Evolutionary conservation across 2,888 invertebrate genomes (phyloP), one percentile per base, ranked within the genome.

Genomic region (Heteromyza rotundicornis): DNA sequence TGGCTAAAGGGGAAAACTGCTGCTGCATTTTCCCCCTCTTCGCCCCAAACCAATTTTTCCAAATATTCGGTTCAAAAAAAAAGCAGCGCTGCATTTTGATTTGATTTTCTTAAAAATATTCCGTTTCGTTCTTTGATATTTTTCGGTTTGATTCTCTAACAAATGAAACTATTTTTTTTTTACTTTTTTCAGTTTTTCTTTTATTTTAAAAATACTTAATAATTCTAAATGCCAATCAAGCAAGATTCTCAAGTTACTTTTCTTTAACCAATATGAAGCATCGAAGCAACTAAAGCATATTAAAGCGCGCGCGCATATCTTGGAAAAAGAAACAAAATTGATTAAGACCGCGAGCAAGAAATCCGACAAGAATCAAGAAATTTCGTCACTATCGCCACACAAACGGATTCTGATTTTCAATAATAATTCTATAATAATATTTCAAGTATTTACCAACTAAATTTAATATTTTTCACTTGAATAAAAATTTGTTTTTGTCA

Each of bases 401-500:
- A 3, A 52, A 52, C 60, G 55, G 51, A 62, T 62, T 56, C 51
- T 60, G 51, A 53, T 36, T 50, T 53, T 55, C 52, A 53, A 53
- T 32, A 52, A 50, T 35, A 20, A 55, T 20, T 47, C 47, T 47
- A 19, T 47, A 20, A 7, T 19, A 61, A 60, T 62, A 62, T 57
- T 62, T 62, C 55, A 57, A 55, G 54, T 62, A 59, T 62, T 54
- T 63, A 54, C 50, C 58, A 61, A 52, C 64, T 56, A 66, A 66
- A 69, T 66, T 67, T 68, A 55, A 63, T 40, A 51, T 62, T 66
- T 64, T 67, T 63, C 52, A 64, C 59, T 61, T 70, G 60, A 70
- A 70, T 70, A 70, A 70, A 68, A 65, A 64, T 65, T 66, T 65
- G 65, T 60, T 65, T 66, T 68, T 66, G 66, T 64, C 63, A 64